These are phyloP conservation scores for Apostichopus parvimensis DNA, from an alignment of 35 echinoderm and acorn worm species.

Conservation along the genomic window DNA sequence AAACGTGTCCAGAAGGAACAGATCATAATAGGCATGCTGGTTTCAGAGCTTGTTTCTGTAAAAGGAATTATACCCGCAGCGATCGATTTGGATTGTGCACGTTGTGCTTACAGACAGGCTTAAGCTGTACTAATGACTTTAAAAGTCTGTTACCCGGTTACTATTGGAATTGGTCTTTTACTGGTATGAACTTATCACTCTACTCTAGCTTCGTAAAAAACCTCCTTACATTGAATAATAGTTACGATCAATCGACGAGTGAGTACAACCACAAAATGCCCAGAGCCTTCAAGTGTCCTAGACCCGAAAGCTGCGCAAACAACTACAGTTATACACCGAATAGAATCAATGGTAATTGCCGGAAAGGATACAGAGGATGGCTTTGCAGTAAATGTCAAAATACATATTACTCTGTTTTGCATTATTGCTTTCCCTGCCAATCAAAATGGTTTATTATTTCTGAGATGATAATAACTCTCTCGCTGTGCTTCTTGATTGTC, in stretches of 20 bases:
- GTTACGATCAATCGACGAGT: neutral
- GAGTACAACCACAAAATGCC: neutral
- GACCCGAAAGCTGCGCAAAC: neutral
- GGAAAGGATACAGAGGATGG: conserved; percentile 49
- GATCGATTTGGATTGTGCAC: conserved; percentile 38
- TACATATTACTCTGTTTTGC: conserved; percentile 45
- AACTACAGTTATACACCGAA: neutral
- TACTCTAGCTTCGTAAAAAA: conserved; percentile 18
- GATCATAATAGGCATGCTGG: conserved; percentile 24
- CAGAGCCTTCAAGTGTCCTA: neutral
- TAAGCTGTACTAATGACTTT: conserved; percentile 54
- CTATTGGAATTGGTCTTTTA: conserved; percentile 57
- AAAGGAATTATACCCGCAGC: conserved; percentile 40
- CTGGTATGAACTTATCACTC: neutral
- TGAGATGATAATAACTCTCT: neutral
- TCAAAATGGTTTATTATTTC: neutral
- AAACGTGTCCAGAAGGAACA: conserved; percentile 56
- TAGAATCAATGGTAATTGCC: neutral
- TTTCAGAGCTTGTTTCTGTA: conserved; percentile 61
- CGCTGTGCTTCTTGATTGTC: neutral
- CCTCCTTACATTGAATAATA: neutral
- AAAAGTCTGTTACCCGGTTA: conserved; percentile 45
- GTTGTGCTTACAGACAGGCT: conserved; percentile 14
- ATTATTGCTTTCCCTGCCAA: conserved; percentile 49
- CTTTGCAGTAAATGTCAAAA: conserved; percentile 47